phyloP scores from a whole-genome alignment of 2,113 vertebrate genomes.

The Spermophilus dauricus region DNA sequence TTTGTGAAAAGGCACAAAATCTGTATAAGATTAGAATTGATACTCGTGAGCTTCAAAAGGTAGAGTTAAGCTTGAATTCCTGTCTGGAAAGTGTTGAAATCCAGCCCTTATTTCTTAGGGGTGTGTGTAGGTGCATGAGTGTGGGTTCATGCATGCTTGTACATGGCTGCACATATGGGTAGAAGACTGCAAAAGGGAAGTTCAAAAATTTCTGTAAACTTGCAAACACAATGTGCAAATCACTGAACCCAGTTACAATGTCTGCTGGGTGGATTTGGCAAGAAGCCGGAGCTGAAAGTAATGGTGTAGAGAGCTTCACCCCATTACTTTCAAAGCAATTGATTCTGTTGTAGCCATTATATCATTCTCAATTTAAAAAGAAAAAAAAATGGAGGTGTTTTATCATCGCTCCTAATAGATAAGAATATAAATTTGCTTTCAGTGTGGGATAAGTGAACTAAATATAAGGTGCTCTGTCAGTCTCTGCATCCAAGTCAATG shows the following conservation, averaged over 20 bases:
- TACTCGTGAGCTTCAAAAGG: neutral
- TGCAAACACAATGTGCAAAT: constrained; percentile 60
- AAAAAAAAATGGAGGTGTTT: constrained; percentile 71
- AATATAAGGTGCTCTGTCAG: constrained; percentile 46
- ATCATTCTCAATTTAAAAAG: constrained; percentile 62
- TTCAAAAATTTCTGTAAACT: constrained; percentile 25
- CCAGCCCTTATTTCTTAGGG: neutral
- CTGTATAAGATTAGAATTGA: neutral
- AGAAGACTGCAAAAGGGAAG: neutral
- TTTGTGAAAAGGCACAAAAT: constrained; percentile 31
- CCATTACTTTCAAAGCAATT: constrained; percentile 79
- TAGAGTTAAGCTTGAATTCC: neutral
- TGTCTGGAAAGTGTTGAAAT: neutral
- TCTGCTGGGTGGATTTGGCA: constrained; percentile 33
- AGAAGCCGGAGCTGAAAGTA: constrained; percentile 71
- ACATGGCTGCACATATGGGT: neutral
- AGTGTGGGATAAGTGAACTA: neutral
- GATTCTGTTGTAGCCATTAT: constrained; percentile 80
- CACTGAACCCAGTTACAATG: constrained; percentile 54
- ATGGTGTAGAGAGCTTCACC: constrained; percentile 80
- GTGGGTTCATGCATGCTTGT: neutral
- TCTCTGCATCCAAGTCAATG: neutral
- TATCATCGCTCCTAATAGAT: constrained; percentile 76
- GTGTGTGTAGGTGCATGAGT: neutral
- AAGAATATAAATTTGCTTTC: constrained; percentile 72